Percentiles rank a stretch among this genome's conserved stretches.
phyloP scores from a whole-genome alignment of 2,888 invertebrate species.

The Hemicrepidius hirtus region DNA sequence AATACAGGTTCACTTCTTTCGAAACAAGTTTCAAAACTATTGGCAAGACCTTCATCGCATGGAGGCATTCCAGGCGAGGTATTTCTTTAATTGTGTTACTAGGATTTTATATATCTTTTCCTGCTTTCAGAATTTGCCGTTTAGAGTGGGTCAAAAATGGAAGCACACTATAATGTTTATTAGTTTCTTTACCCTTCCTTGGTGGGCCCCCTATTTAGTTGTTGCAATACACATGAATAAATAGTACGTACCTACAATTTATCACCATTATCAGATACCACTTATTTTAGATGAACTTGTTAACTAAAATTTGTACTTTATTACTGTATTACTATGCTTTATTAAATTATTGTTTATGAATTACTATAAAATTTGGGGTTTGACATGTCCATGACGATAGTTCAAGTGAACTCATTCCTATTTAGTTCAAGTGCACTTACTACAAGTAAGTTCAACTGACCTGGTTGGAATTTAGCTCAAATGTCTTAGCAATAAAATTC shows the following conservation, averaged over 20 bases:
- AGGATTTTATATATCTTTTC: neutral
- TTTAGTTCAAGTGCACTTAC: too few relatives aligned
- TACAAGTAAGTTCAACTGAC: too few relatives aligned
- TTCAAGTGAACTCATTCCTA: too few relatives aligned
- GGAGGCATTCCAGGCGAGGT: slow-evolving; percentile 24
- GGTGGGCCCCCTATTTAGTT: slow-evolving; percentile 30
- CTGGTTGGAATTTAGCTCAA: too few relatives aligned
- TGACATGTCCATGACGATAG: too few relatives aligned
- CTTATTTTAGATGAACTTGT: too few relatives aligned
- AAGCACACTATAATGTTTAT: slow-evolving; percentile 2
- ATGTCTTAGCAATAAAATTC: too few relatives aligned
- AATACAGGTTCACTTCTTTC: neutral
- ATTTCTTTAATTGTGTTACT: neutral
- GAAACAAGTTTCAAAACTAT: neutral
- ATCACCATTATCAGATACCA: too few relatives aligned
- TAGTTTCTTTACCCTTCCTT: slow-evolving; percentile 14
- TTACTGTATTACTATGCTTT: too few relatives aligned
- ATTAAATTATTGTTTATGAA: too few relatives aligned
- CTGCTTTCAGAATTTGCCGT: slow-evolving; percentile 26
- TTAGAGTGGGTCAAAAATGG: slow-evolving; percentile 30
- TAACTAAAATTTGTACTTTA: too few relatives aligned
- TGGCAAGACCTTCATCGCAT: neutral
- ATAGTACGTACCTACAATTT: neutral
- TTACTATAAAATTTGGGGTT: too few relatives aligned
- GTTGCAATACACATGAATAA: slow-evolving; percentile 10